Base-by-base conservation (phyloP, 2,888 invertebrate species). In the Acronicta psi region DNA sequence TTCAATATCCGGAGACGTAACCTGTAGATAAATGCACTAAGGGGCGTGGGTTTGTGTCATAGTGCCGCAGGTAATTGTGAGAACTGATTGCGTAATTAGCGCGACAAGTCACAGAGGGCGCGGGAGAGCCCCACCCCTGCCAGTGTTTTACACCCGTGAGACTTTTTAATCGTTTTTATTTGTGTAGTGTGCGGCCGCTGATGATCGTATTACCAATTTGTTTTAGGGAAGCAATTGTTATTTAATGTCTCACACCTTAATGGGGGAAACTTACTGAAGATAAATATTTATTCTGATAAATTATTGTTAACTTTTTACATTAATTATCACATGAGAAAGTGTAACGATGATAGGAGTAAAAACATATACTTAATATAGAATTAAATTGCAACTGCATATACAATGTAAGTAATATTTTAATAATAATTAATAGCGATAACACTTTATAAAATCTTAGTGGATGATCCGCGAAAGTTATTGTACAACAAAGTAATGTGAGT, bases 81-180 rank as follows among this genome's bases (percentile, higher is more conserved):
- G 93, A 94, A 93, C 92, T 92, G 89, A 91, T 89, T 88, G 88
- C 74, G 83, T 93, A 92, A 94, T 93, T 94, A 93, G 92, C 88
- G 86, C 88, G 89, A 85, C 87, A 82, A 87, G 88, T 85, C 89
- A 80, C 84, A 75, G 84, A 85, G 93, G 92, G 92, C 92, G 92
- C 91, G 93, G 90, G 92, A 92, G 86, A 75, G 73, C 61, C 71
- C 72, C 86, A 82, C 90, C 91, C 69, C 89, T 82, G 77, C 53
- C 68, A 14, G 34, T 86, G 87, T 89, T 88, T 84, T 84, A 82
- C 81, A 87, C 88, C 90, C 93, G 91, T 93, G 93, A 86, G 93
- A 93, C 82, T 85, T 82, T 89, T 90, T 90, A 91, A 91, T 91
- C 88, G 85, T 85, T 79, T 64, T 73, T 89, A 83, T 87, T 88